Evolutionary conservation across 2,797 vertebrate species (phyloP).

Genomic region (Tenualosa thibaudeaui): DNA sequence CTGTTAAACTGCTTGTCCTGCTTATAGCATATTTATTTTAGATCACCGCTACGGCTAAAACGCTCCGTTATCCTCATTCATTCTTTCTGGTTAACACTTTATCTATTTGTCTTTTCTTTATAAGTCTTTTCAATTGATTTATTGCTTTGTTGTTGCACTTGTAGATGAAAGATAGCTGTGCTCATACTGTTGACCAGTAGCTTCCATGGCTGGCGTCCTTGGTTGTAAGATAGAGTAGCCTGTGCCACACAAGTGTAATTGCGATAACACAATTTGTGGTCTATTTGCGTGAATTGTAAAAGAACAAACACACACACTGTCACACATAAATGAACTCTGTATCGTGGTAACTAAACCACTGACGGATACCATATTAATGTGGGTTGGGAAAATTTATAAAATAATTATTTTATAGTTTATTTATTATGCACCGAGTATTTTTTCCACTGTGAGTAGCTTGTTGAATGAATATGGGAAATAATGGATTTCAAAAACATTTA

Average conservation of each 20-base stretch:
- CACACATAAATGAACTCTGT: slow-evolving; percentile 7
- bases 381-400: neutral
- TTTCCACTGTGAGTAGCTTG: neutral
- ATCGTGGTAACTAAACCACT: slow-evolving; percentile 17
- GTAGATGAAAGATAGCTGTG: neutral
- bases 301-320: slow-evolving; percentile 34
- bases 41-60: neutral
- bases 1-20: neutral
- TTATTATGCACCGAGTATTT: neutral
- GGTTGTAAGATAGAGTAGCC: neutral
- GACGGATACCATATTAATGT: neutral
- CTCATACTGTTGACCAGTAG: slow-evolving; percentile 1
- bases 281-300: slow-evolving; percentile 35
- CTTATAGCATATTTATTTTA: neutral
- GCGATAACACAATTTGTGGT: slow-evolving; percentile 30
- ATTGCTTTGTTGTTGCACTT: neutral
- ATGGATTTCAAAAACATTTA: slow-evolving; percentile 7
- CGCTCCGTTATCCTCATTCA: slow-evolving; percentile 28
- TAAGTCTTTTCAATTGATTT: neutral
- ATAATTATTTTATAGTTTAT: slow-evolving; percentile 20
- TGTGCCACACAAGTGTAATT: slow-evolving; percentile 35
- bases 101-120: neutral
- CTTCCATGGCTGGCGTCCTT: slow-evolving; percentile 3
- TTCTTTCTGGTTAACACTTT: slow-evolving; percentile 15
- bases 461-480: neutral